These are phyloP conservation scores for Heteromormyrus szaboi DNA, from an alignment of 2,797 vertebrate genomes.

Conservation along the genomic window DNA sequence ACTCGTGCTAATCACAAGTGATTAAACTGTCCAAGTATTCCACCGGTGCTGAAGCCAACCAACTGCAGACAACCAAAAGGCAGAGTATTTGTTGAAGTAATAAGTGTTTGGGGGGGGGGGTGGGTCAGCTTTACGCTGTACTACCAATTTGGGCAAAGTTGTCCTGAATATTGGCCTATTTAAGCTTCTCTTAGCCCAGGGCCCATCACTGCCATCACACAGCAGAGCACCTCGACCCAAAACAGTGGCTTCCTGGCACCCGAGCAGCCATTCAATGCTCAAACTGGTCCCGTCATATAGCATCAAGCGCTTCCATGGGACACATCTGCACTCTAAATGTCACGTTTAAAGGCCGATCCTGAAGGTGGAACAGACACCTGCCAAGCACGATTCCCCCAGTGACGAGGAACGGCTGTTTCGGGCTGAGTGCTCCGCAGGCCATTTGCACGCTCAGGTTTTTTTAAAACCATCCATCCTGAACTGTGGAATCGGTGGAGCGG, in stretches of 20 bases:
- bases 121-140: background rate
- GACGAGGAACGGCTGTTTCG: background rate
- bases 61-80: background rate
- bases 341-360: background rate
- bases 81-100: background rate
- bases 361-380: slow-evolving; percentile 1
- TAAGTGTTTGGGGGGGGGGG: background rate
- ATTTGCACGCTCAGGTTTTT: background rate
- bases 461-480: background rate
- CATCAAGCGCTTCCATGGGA: background rate
- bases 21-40: slow-evolving; percentile 1
- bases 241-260: slow-evolving; percentile 12
- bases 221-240: background rate
- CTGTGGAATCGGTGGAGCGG: background rate
- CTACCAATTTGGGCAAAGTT: background rate
- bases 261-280: background rate
- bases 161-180: background rate
- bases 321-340: background rate
- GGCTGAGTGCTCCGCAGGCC: background rate
- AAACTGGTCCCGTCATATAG: background rate
- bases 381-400: background rate
- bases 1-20: background rate
- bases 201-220: background rate
- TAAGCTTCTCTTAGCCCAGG: background rate
- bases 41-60: background rate